Percentiles rank a stretch among this genome's conserved stretches.
These are phyloP conservation scores for Synanthedon myopaeformis DNA, from an alignment of 2,888 invertebrate species.

Conservation along the genomic window DNA sequence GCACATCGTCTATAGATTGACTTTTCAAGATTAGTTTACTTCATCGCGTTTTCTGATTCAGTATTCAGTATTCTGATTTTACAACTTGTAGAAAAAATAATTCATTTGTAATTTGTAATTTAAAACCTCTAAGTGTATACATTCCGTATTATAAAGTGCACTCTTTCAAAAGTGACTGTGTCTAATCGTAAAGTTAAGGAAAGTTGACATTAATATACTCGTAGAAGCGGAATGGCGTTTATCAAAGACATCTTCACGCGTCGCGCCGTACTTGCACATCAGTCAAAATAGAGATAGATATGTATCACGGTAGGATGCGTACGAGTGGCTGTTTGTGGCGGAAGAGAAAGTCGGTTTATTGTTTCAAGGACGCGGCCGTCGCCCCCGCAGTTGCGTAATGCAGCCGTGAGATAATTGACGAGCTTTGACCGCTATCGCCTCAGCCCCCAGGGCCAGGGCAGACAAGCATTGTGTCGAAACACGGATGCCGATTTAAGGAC, in stretches of 20 bases:
- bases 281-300: constrained; percentile 2
- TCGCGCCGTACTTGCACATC: constrained; percentile 1
- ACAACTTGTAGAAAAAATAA: too few relatives aligned
- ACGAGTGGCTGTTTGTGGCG: constrained; percentile 8
- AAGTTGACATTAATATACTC: not conserved
- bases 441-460: constrained; percentile 1
- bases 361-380: constrained; percentile 62
- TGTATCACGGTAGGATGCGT: constrained; percentile 8
- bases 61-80: too few relatives aligned
- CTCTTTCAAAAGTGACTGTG: not conserved
- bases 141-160: not conserved
- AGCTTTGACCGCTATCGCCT: constrained; percentile 1
- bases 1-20: too few relatives aligned
- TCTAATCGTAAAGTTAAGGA: not conserved
- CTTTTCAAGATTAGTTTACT: too few relatives aligned
- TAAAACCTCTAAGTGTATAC: too few relatives aligned
- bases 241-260: constrained; percentile 26
- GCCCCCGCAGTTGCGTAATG: constrained; percentile 46
- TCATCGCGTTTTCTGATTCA: too few relatives aligned
- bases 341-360: constrained; percentile 56
- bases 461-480: constrained; percentile 29
- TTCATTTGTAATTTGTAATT: too few relatives aligned
- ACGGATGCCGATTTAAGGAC: constrained; percentile 49
- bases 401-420: constrained; percentile 36
- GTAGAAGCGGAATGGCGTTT: constrained; percentile 4